These are phyloP conservation scores for Drosophila tripunctata DNA, from an alignment of 2,888 invertebrate species.

Conservation along the genomic window DNA sequence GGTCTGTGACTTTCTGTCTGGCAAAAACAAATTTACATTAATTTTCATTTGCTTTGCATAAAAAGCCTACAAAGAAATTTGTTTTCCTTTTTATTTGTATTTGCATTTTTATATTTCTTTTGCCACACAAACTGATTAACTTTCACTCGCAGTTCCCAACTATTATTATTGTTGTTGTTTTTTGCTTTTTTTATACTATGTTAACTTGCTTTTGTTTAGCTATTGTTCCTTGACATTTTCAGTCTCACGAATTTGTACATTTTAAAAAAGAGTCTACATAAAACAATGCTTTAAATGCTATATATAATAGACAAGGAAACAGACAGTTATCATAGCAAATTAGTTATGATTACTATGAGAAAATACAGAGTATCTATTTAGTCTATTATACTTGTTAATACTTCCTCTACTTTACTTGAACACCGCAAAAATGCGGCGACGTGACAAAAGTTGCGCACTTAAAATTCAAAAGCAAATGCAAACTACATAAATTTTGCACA, in stretches of 20 bases:
- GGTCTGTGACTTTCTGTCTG: slow-evolving; percentile 13
- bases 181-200: slow-evolving; percentile 26
- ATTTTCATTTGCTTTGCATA: slow-evolving; percentile 51
- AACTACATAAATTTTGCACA: slow-evolving; percentile 70
- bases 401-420: slow-evolving; percentile 21
- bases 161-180: slow-evolving; percentile 22
- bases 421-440: slow-evolving; percentile 54
- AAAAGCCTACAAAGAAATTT: slow-evolving; percentile 48
- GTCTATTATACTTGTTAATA: background rate
- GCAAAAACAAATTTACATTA: slow-evolving; percentile 41
- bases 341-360: too few relatives aligned
- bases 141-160: slow-evolving; percentile 63
- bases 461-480: slow-evolving; percentile 63
- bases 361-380: too few relatives aligned
- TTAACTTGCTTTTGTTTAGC: too few relatives aligned
- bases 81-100: slow-evolving; percentile 35
- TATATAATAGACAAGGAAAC: background rate
- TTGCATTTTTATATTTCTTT: slow-evolving; percentile 37
- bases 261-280: background rate
- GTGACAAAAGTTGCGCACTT: slow-evolving; percentile 51
- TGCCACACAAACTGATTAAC: slow-evolving; percentile 43
- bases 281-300: background rate
- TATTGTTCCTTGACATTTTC: slow-evolving; percentile 34
- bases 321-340: too few relatives aligned
- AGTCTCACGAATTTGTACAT: slow-evolving; percentile 36